Percentiles rank a stretch among this genome's conserved stretches.
phyloP scores from a whole-genome alignment of 1,140 invertebrate species.

The Planococcus citri region DNA sequence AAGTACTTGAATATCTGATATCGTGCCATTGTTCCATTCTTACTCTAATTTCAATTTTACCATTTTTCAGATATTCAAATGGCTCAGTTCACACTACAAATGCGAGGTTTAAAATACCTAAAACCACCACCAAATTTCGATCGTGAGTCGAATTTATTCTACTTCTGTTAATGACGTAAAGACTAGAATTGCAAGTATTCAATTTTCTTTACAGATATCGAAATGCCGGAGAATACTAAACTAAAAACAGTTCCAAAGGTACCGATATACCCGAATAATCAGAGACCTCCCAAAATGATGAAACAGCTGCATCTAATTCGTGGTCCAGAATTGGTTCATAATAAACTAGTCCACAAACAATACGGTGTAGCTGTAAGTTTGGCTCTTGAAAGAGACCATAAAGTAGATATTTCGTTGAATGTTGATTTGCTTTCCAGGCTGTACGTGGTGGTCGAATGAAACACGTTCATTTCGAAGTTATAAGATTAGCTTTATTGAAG shows the following conservation, averaged over 20 bases:
- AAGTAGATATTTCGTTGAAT: neutral
- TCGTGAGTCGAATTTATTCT: constrained; percentile 11
- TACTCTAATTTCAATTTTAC: neutral
- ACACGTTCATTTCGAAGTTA: constrained; percentile 75
- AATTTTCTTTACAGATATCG: constrained; percentile 30
- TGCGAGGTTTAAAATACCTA: constrained; percentile 23
- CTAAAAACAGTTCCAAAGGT: constrained; percentile 54
- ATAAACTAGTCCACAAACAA: constrained; percentile 70
- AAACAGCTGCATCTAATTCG: constrained; percentile 69
- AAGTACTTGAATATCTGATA: no score
- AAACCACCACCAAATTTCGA: constrained; percentile 24
- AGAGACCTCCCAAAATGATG: constrained; percentile 67
- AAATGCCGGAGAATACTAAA: constrained; percentile 56
- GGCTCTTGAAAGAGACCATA: neutral
- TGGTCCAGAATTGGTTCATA: constrained; percentile 77
- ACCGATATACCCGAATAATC: constrained; percentile 48
- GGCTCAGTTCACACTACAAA: neutral
- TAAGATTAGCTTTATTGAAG: constrained; percentile 58
- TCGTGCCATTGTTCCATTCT: no score
- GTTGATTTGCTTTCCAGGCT: neutral
- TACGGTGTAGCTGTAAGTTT: constrained; percentile 77
- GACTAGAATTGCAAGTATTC: no score
- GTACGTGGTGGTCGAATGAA: constrained; percentile 59
- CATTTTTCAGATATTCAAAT: neutral
- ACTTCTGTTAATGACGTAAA: no score